A percentile compares a stretch with the other conserved stretches of the same genome.
Evolutionary conservation across 2,113 vertebrate species (phyloP).

Genomic region (Aspidoscelis tigris): DNA sequence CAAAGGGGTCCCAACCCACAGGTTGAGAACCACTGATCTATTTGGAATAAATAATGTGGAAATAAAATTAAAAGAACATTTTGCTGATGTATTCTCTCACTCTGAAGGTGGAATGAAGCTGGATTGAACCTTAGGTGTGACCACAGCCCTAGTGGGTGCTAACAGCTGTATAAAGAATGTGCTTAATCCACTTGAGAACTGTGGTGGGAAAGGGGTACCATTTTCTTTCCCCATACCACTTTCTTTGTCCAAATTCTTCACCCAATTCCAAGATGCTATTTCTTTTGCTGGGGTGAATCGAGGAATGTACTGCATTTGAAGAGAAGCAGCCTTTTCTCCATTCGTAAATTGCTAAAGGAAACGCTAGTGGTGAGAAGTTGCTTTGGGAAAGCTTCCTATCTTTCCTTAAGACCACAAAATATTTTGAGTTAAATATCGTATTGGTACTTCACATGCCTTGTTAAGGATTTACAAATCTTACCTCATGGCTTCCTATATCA

Average conservation of each 20-base stretch:
- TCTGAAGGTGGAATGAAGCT: too few species aligned
- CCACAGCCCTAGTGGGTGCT: too few species aligned
- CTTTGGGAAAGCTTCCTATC: too few species aligned
- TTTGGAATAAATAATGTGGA: too few species aligned
- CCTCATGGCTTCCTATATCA: background rate
- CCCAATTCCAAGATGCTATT: background rate
- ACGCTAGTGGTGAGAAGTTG: too few species aligned
- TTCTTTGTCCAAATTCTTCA: background rate
- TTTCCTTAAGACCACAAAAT: too few species aligned
- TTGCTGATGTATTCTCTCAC: too few species aligned
- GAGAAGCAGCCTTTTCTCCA: background rate
- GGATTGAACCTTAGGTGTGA: too few species aligned
- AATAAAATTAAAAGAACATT: too few species aligned
- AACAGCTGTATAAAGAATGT: background rate
- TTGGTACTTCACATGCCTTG: background rate
- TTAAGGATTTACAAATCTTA: background rate
- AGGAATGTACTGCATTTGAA: background rate
- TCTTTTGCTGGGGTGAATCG: background rate
- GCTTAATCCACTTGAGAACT: background rate
- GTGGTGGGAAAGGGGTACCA: background rate
- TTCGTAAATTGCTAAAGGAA: background rate
- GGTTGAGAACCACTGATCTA: too few species aligned
- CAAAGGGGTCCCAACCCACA: too few species aligned
- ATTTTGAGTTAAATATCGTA: too few species aligned
- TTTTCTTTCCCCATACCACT: background rate